Evolutionary conservation across 1,140 invertebrate species (phyloP).

Genomic region (Drosophila athabasca): DNA sequence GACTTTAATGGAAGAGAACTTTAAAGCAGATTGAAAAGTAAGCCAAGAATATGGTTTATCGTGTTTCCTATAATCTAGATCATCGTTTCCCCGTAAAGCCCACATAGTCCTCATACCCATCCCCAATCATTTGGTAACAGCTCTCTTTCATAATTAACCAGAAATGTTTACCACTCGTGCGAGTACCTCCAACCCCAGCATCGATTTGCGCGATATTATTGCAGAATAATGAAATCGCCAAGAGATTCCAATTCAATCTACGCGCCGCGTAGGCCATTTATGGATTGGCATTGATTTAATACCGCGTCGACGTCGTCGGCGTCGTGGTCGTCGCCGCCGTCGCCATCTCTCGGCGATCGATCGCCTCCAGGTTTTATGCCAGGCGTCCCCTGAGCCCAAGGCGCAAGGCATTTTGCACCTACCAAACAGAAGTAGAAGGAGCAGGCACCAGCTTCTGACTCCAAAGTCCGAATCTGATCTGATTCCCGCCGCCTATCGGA

Average conservation of each 20-base stretch:
- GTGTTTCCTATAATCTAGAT: not conserved
- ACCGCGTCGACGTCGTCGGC: slow-evolving; percentile 46
- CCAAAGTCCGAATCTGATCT: slow-evolving; percentile 74
- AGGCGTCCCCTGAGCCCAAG: slow-evolving; percentile 71
- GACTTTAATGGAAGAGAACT: not conserved
- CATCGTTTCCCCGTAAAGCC: slow-evolving; percentile 18
- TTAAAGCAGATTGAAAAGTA: too few relatives aligned
- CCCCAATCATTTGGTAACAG: slow-evolving; percentile 1
- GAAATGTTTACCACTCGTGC: slow-evolving; percentile 35
- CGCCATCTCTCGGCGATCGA: slow-evolving; percentile 13
- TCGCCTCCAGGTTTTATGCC: slow-evolving; percentile 34
- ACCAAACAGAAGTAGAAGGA: slow-evolving; percentile 33
- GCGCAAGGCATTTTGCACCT: slow-evolving; percentile 83
- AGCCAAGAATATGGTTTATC: too few relatives aligned
- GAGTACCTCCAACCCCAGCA: slow-evolving; percentile 16
- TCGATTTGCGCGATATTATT: slow-evolving; percentile 67
- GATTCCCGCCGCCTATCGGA: slow-evolving; percentile 74
- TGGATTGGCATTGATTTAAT: slow-evolving; percentile 83
- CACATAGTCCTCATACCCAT: not conserved
- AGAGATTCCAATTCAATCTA: slow-evolving; percentile 77
- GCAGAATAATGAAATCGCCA: slow-evolving; percentile 76
- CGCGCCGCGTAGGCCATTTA: slow-evolving; percentile 72
- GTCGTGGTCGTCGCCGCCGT: too few relatives aligned
- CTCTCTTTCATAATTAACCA: slow-evolving; percentile 45
- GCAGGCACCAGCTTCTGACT: slow-evolving; percentile 20